Evolutionary conservation across 1,140 invertebrate genomes (phyloP).

Genomic region (Drosophila funebris): DNA sequence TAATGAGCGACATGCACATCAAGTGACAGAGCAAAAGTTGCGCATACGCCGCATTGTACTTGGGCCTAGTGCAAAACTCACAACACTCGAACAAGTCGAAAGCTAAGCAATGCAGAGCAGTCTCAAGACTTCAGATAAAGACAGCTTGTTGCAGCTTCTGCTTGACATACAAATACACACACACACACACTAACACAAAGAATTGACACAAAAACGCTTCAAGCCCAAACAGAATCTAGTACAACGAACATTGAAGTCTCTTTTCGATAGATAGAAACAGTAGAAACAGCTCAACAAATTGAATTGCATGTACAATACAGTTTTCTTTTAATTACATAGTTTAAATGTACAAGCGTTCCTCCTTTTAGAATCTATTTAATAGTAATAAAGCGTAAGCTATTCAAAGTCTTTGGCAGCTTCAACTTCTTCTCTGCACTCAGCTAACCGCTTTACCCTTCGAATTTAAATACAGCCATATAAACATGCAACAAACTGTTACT

Average conservation of each 20-base stretch:
- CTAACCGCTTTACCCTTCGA: background rate
- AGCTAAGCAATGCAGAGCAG: slow-evolving; percentile 37
- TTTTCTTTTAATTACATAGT: background rate
- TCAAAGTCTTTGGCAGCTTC: no score
- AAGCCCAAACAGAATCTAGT: background rate
- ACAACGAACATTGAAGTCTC: background rate
- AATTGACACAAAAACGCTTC: slow-evolving; percentile 23
- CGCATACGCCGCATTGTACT: slow-evolving; percentile 75
- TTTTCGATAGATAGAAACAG: background rate
- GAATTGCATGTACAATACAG: no score
- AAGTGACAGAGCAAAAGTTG: slow-evolving; percentile 78
- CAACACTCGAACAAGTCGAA: slow-evolving; percentile 36
- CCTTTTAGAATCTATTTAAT: no score
- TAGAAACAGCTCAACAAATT: no score
- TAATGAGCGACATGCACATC: slow-evolving; percentile 79
- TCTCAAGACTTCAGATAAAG: slow-evolving; percentile 16
- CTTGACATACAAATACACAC: background rate
- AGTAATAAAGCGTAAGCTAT: no score
- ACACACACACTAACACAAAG: background rate
- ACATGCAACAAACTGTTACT: slow-evolving; percentile 1
- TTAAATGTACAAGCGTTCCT: no score
- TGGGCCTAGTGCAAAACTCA: slow-evolving; percentile 44
- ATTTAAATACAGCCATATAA: background rate
- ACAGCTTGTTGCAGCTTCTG: slow-evolving; percentile 22
- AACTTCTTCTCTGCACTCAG: no score